A percentile compares a stretch with the other conserved stretches of the same genome.
phyloP scores from a whole-genome alignment of 1,140 invertebrate genomes.

The Drosophila willistoni region DNA sequence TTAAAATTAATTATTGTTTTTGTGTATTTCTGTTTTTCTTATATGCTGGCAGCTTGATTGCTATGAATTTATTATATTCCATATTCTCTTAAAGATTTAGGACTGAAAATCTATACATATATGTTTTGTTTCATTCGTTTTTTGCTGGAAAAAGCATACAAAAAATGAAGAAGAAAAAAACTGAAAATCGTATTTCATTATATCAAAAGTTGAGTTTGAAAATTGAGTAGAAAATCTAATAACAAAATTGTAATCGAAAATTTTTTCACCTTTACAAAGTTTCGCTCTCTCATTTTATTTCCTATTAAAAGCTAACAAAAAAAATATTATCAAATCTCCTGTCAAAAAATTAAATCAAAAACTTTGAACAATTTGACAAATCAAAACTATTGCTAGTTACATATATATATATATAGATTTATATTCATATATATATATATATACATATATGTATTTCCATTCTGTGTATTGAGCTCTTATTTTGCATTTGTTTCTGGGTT shows the following conservation, averaged over 20 bases:
- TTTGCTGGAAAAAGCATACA: constrained; percentile 42
- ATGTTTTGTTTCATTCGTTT: constrained; percentile 30
- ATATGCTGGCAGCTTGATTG: constrained; percentile 73
- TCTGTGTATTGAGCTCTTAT: constrained; percentile 26
- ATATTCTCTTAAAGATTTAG: constrained; percentile 51
- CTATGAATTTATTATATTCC: constrained; percentile 59
- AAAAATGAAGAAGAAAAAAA: constrained; percentile 41
- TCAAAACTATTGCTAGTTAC: constrained; percentile 51
- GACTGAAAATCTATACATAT: constrained; percentile 57
- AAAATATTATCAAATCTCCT: constrained; percentile 30
- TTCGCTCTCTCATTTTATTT: constrained; percentile 1
- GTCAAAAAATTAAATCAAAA: constrained; percentile 29
- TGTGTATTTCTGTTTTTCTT: constrained; percentile 51
- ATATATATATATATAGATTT: background rate
- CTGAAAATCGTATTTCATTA: background rate
- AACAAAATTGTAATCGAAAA: constrained; percentile 42
- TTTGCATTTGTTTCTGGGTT: constrained; percentile 33
- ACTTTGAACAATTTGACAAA: constrained; percentile 8
- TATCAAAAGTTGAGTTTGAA: constrained; percentile 11
- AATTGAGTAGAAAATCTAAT: constrained; percentile 18
- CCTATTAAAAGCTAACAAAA: constrained; percentile 72
- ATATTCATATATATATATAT: constrained; percentile 1
- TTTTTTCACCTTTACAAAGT: constrained; percentile 38
- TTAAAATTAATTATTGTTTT: constrained; percentile 81
- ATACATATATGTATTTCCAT: constrained; percentile 4